Evolutionary conservation across 2,797 vertebrate species (phyloP), one percentile per base, ranked within the genome.

Genomic region (Ceryle rudis): DNA sequence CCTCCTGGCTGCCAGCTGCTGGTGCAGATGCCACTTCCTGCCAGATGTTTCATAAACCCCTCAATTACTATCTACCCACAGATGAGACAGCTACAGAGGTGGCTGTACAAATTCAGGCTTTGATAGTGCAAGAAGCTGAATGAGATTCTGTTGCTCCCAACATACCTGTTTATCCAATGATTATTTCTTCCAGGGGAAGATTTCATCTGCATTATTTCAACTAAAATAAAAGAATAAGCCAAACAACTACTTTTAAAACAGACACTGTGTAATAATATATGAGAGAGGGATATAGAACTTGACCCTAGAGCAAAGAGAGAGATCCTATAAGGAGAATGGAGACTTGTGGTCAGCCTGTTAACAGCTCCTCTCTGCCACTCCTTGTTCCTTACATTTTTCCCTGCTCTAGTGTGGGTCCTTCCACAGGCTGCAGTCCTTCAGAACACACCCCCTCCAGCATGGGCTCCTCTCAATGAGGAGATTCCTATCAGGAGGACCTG

Each of bases 21-120:
- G 67, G 31, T 80, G 46, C 89, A 97, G 77, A 91, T 79, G 74
- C 69, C 90, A 90, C 66, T 92, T 95, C 81, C 87, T 95, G 86
- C 39, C 89, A 96, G 92, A 86, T 89, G 77, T 80, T 82, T 73
- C 82, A 81, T 74, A 88, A 94, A 80, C 46, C 29, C 42, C 71
- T 84, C 81, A 26, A 9, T 87, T 51, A 81, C 26, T 55, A 20
- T 47, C 86, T 83, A 80, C 52, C 62, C 67, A 57, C 55, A 74
- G 67, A 62, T n/a, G 31, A 77, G 79, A 35, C 33, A 21, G 77
- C 44, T 28, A 28, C 4, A 61, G 55, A 74, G 61, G 39, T 41
- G 70, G 41, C 51, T 31, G 17, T 6, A 17, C 26, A 20, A 89
- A 52, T 4, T 15, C 54, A 70, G 28, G n/a, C 52, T 54, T 46